Evolutionary conservation across 2,797 vertebrate species (phyloP).

Genomic region (Tiaroga cobitis): DNA sequence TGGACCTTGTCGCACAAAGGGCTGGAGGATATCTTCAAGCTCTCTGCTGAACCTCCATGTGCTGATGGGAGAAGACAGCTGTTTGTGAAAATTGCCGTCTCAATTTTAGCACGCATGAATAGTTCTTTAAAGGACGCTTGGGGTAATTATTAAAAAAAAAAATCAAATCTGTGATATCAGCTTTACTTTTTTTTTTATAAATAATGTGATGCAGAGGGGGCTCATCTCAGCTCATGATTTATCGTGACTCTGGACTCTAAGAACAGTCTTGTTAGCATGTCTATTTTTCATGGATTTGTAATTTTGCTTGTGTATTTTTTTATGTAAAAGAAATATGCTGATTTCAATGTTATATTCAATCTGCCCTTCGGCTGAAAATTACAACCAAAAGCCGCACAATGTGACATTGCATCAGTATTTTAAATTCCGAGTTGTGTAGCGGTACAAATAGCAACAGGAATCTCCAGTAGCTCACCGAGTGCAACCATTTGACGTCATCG

Average conservation of each 20-base stretch:
- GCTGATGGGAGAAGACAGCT: conserved; percentile 50
- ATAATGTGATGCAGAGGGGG: not conserved
- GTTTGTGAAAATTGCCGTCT: conserved; percentile 46
- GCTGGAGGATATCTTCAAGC: conserved; percentile 33
- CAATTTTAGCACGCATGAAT: conserved; percentile 36
- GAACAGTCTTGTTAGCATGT: not conserved
- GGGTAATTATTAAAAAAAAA: conserved; percentile 16
- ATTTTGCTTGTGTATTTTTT: not conserved
- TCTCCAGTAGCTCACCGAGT: too few species aligned
- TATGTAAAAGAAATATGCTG: too few species aligned
- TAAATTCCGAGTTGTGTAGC: not conserved
- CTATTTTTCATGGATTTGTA: not conserved
- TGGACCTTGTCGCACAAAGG: conserved; percentile 41
- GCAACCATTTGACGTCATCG: too few species aligned
- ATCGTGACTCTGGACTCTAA: not conserved
- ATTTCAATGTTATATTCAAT: too few species aligned
- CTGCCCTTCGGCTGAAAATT: too few species aligned
- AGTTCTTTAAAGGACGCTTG: conserved; percentile 33
- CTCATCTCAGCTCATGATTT: not conserved
- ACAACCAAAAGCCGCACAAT: not conserved
- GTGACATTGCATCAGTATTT: not conserved
- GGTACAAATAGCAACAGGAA: too few species aligned
- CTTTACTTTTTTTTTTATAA: not conserved
- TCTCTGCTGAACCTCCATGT: conserved; percentile 34
- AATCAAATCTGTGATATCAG: not conserved